Evolutionary conservation across 2,888 invertebrate genomes (phyloP).

Genomic region (Drosophila crucigera): DNA sequence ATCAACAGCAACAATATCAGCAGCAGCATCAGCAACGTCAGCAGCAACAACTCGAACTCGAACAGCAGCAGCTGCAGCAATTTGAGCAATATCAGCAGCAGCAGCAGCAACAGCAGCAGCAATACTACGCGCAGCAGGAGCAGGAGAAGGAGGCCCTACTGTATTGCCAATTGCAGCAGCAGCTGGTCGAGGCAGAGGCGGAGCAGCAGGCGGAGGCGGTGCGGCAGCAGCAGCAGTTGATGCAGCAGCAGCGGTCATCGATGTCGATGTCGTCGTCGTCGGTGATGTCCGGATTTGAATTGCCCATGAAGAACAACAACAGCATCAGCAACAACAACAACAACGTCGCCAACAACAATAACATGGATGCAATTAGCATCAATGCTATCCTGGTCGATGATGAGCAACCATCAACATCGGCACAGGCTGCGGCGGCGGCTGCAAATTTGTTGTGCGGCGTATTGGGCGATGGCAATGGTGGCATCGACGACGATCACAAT

Average conservation of each 20-base stretch:
- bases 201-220: slow-evolving; percentile 53
- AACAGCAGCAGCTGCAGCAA: slow-evolving; percentile 63
- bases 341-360: slow-evolving; percentile 39
- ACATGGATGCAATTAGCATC: slow-evolving; percentile 71
- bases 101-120: slow-evolving; percentile 51
- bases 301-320: slow-evolving; percentile 45
- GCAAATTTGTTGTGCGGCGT: slow-evolving; percentile 33
- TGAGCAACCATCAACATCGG: slow-evolving; percentile 72
- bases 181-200: slow-evolving; percentile 60
- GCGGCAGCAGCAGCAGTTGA: slow-evolving; percentile 84
- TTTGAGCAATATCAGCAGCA: slow-evolving; percentile 68
- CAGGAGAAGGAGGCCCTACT: slow-evolving; percentile 62
- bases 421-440: slow-evolving; percentile 59
- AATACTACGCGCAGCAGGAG: slow-evolving; percentile 50
- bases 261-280: slow-evolving; percentile 81
- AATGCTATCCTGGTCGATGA: slow-evolving; percentile 72
- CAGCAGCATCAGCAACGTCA: slow-evolving; percentile 48
- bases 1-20: slow-evolving; percentile 70
- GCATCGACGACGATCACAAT: slow-evolving; percentile 71
- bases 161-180: slow-evolving; percentile 76
- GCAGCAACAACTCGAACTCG: slow-evolving; percentile 38
- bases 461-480: slow-evolving; percentile 62
- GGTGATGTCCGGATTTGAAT: slow-evolving; percentile 71
- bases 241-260: slow-evolving; percentile 84
- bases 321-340: slow-evolving; percentile 37